These are phyloP conservation scores for Lycophotia porphyrea DNA, from an alignment of 2,888 invertebrate species.

Conservation along the genomic window DNA sequence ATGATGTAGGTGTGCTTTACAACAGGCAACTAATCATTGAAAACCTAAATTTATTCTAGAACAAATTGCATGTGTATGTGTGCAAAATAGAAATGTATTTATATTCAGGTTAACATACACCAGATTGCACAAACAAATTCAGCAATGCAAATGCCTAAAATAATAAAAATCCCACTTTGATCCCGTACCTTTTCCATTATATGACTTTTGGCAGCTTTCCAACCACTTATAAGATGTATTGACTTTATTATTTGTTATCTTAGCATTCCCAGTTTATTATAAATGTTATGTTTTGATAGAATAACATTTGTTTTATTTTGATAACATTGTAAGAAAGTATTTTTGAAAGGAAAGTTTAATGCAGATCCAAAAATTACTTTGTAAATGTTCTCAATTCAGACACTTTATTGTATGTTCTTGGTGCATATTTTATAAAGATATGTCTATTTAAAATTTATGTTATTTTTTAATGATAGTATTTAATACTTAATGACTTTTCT, in stretches of 20 bases:
- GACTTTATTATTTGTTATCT: slow-evolving; percentile 63
- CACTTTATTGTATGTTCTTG: not conserved
- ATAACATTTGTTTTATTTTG: slow-evolving; percentile 28
- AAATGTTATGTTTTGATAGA: slow-evolving; percentile 49
- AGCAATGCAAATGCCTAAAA: slow-evolving; percentile 62
- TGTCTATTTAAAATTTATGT: too few relatives aligned
- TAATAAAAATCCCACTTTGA: slow-evolving; percentile 66
- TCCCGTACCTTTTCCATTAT: slow-evolving; percentile 59
- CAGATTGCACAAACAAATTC: slow-evolving; percentile 63
- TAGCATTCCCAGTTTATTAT: slow-evolving; percentile 49
- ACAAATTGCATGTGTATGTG: slow-evolving; percentile 22
- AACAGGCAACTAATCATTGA: not conserved
- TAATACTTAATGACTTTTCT: too few relatives aligned
- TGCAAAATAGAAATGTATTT: slow-evolving; percentile 55
- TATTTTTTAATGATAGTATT: too few relatives aligned
- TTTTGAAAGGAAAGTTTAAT: slow-evolving; percentile 8
- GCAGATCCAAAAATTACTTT: not conserved
- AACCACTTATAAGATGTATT: slow-evolving; percentile 56
- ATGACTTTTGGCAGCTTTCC: slow-evolving; percentile 62
- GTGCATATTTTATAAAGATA: not conserved
- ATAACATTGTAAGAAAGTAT: not conserved
- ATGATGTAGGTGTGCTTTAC: too few relatives aligned
- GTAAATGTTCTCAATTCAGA: not conserved
- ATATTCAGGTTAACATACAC: slow-evolving; percentile 49
- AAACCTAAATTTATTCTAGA: slow-evolving; percentile 12